Evolutionary conservation across 1,140 invertebrate species (phyloP).

Genomic region (Anastrepha obliqua): DNA sequence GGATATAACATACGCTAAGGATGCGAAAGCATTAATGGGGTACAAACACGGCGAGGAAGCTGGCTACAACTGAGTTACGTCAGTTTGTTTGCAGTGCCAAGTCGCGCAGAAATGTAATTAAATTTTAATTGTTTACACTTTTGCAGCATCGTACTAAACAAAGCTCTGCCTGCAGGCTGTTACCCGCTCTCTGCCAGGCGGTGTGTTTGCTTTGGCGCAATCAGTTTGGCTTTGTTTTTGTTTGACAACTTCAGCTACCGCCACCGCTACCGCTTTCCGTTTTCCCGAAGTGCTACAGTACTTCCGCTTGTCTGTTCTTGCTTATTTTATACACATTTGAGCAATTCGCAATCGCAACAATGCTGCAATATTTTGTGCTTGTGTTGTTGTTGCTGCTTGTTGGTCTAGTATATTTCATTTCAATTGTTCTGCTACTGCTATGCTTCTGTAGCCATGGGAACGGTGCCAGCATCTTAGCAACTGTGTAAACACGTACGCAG

Average conservation of each 20-base stretch:
- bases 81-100: conserved; percentile 28
- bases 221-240: not conserved
- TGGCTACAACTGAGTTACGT: not conserved
- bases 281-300: not conserved
- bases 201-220: not conserved
- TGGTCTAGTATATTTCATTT: not conserved
- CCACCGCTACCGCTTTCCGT: not conserved
- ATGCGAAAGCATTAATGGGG: not conserved
- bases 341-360: not conserved
- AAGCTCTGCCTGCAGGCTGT: conserved; percentile 16
- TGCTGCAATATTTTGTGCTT: not conserved
- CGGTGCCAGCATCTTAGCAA: not conserved
- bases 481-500: not conserved
- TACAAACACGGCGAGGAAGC: not conserved
- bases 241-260: conserved; percentile 3
- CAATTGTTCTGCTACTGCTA: not conserved
- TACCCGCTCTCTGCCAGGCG: not conserved
- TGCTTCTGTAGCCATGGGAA: not conserved
- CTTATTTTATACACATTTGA: conserved; percentile 28
- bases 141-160: conserved; percentile 2
- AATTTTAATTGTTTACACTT: conserved; percentile 52
- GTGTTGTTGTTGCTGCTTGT: not conserved
- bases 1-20: not conserved
- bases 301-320: conserved; percentile 32
- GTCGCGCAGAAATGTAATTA: conserved; percentile 51